Evolutionary conservation across 2,113 vertebrate species (phyloP).

Genomic region (Nanorana parkeri): DNA sequence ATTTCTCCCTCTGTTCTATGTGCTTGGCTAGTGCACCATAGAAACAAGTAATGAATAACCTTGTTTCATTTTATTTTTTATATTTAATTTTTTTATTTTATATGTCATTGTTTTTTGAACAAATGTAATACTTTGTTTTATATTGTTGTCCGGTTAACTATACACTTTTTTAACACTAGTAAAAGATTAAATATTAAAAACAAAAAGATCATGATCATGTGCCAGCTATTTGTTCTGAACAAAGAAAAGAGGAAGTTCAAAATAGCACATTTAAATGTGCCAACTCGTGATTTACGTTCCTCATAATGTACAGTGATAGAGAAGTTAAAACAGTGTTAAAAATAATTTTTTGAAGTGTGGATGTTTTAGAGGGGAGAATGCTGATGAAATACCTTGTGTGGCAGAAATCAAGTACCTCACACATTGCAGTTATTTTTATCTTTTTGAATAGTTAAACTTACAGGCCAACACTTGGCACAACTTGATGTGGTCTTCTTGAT

Average conservation of each 20-base stretch:
- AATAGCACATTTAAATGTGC: neutral
- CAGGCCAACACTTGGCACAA: slow-evolving; percentile 21
- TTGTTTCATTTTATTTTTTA: too few relatives aligned
- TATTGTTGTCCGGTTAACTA: too few relatives aligned
- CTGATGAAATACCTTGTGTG: neutral
- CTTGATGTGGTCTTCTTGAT: slow-evolving; percentile 23
- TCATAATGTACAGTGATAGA: neutral
- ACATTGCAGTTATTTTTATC: slow-evolving; percentile 38
- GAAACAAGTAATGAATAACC: too few relatives aligned
- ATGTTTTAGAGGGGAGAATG: slow-evolving; percentile 4
- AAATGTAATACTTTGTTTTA: too few relatives aligned
- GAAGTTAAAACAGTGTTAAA: slow-evolving; percentile 9
- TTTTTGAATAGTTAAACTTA: neutral
- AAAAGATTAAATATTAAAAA: too few relatives aligned
- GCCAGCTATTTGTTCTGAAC: neutral
- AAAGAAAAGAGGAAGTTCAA: slow-evolving; percentile 4
- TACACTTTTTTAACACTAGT: too few relatives aligned
- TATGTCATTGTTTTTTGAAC: too few relatives aligned
- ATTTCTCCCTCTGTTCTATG: too few relatives aligned
- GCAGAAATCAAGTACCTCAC: slow-evolving; percentile 21
- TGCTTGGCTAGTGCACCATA: too few relatives aligned
- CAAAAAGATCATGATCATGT: neutral
- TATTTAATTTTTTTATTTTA: too few relatives aligned
- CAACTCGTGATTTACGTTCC: neutral
- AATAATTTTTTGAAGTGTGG: slow-evolving; percentile 4